These are phyloP conservation scores for Zaprionus africanus DNA, from an alignment of 1,140 invertebrate species.

Conservation along the genomic window DNA sequence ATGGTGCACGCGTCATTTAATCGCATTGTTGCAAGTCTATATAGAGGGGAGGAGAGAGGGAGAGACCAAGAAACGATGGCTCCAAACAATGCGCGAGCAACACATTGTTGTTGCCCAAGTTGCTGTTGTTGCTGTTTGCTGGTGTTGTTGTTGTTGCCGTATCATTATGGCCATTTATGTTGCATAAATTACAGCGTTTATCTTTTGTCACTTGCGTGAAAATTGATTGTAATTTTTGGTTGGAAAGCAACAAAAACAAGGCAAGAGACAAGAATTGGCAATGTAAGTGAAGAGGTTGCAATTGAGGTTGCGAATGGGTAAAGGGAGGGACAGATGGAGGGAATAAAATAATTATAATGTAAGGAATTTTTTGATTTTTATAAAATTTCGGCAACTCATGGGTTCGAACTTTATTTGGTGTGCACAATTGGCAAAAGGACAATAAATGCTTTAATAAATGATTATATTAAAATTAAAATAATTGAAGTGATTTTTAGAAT, in stretches of 20 bases:
- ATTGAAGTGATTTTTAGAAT: too few species aligned
- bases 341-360: not conserved
- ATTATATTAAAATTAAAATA: too few species aligned
- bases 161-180: conserved; percentile 74
- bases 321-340: not conserved
- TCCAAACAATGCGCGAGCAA: conserved; percentile 37
- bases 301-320: not conserved
- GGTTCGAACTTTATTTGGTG: too few species aligned
- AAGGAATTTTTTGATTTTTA: not conserved
- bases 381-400: too few species aligned
- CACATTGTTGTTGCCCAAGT: conserved; percentile 34
- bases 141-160: conserved; percentile 34
- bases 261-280: not conserved
- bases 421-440: too few species aligned
- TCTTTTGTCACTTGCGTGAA: conserved; percentile 66
- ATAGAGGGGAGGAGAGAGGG: conserved; percentile 10
- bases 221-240: conserved; percentile 47
- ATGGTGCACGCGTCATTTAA: conserved; percentile 76
- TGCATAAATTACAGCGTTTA: conserved; percentile 78
- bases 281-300: not conserved
- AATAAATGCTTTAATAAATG: too few species aligned
- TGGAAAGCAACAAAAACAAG: conserved; percentile 3
- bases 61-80: conserved; percentile 8
- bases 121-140: conserved; percentile 30
- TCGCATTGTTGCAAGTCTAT: conserved; percentile 61